phyloP scores from a whole-genome alignment of 2,113 vertebrate genomes.

The Charadrius vociferus region DNA sequence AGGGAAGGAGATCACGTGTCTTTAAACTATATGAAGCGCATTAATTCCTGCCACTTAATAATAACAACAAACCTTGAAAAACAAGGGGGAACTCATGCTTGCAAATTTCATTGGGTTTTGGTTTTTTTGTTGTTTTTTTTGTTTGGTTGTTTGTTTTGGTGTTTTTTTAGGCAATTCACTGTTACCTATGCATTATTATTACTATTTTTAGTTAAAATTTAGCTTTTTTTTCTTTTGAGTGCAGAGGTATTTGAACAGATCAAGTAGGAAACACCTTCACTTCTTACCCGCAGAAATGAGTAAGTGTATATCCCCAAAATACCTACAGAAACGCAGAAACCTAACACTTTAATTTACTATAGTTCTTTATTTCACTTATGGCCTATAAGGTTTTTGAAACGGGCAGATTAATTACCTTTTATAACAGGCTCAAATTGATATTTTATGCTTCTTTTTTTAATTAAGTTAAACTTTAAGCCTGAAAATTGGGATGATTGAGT shows the following conservation, averaged over 20 bases:
- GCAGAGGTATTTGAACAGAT: background rate
- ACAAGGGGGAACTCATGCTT: background rate
- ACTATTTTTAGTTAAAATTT: background rate
- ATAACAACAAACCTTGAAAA: background rate
- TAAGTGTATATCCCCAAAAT: background rate
- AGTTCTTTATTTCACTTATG: background rate
- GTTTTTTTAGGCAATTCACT: background rate
- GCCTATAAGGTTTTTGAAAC: background rate
- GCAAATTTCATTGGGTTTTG: background rate
- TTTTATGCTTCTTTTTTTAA: background rate
- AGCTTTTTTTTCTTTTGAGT: background rate
- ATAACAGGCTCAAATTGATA: background rate
- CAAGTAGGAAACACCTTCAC: background rate
- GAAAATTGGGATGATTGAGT: background rate
- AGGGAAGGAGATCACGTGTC: background rate
- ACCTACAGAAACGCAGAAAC: background rate
- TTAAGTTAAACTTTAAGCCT: background rate
- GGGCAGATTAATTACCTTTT: background rate
- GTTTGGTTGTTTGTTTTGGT: background rate
- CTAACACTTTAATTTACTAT: background rate
- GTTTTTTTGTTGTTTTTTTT: background rate
- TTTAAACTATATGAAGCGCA: background rate
- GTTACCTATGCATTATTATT: background rate
- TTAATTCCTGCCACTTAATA: background rate
- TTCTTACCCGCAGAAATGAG: background rate